Base-by-base conservation (phyloP, 2,797 vertebrate genomes). In the Crenuchus spilurus region DNA sequence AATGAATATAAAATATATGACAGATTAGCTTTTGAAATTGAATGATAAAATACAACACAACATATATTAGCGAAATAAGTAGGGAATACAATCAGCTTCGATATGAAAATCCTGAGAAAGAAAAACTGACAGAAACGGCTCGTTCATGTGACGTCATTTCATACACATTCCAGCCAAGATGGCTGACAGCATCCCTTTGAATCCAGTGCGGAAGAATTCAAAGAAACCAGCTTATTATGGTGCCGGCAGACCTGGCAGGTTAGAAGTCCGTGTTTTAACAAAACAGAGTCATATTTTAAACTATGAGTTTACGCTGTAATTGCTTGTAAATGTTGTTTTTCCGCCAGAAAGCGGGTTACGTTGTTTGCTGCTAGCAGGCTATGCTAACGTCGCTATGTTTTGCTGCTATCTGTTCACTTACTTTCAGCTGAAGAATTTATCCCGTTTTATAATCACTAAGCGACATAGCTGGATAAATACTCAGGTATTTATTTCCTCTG, bases 121-220 rank as follows among this genome's bases (percentile, higher is more conserved):
- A 8, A 14, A 10, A 44, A 44, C 41, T n/a, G 33, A 26, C 2
- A 16, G n/a, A n/a, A 54, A 16, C 62, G 24, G 8, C 26, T 7
- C 16, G 4, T 0, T 2, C 49, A 82, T 78, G 39, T 82, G 74
- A 86, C 87, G 89, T 88, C 82, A 85, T n/a, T 57, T 10, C 10
- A 82, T 74, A 78, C 37, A 67, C 77, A 78, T 75, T 66, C 78
- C 86, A 87, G 90, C 88, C 89, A 95, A 93, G 88, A 98, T 99
- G 97, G 95, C 94, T 89, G 96, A 97, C 79, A 91, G 91, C 82
- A 96, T 98, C 81, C 95, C 92, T 42, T 87, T 98, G 80, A 91
- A 92, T 87, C 92, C 93, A 33, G 88, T 98, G 70, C 92, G 92
- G 87, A 92, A 92, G 82, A 87, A 77, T 84, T 91, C 91, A 75